phyloP scores from a whole-genome alignment of 2,888 invertebrate genomes.

The Lathronympha strigana region DNA sequence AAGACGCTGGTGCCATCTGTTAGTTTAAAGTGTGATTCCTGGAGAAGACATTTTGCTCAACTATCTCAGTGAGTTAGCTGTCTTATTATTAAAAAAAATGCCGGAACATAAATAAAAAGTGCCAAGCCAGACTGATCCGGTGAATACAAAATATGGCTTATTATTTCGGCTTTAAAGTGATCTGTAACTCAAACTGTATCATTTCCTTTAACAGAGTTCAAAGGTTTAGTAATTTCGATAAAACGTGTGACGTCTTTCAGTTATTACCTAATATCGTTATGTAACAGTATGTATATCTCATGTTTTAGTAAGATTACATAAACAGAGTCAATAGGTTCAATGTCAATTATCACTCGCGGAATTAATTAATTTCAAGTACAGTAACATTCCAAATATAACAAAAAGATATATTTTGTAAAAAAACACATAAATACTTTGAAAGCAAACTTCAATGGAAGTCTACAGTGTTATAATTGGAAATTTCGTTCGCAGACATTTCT shows the following conservation, averaged over 20 bases:
- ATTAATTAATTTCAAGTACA: constrained; percentile 22
- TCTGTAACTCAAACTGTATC: constrained; percentile 21
- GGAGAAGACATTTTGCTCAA: constrained; percentile 21
- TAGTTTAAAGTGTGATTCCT: background rate
- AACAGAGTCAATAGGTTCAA: background rate
- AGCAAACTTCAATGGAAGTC: no score
- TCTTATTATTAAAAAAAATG: background rate
- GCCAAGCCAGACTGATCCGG: no score
- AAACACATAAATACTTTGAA: no score
- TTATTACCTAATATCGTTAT: background rate
- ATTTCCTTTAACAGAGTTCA: constrained; percentile 17
- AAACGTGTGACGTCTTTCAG: constrained; percentile 10
- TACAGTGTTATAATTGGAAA: no score
- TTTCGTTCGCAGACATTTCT: no score
- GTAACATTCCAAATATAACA: constrained; percentile 16
- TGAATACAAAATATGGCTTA: background rate
- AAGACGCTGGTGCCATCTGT: background rate
- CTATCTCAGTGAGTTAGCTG: constrained; percentile 21
- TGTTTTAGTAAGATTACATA: background rate
- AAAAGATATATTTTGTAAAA: no score
- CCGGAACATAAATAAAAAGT: background rate
- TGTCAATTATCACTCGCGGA: background rate
- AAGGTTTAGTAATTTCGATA: constrained; percentile 18
- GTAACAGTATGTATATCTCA: background rate
- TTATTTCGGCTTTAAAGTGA: constrained; percentile 10